phyloP scores from a whole-genome alignment of 2,797 vertebrate genomes.

The Ctenosaura bakeri region DNA sequence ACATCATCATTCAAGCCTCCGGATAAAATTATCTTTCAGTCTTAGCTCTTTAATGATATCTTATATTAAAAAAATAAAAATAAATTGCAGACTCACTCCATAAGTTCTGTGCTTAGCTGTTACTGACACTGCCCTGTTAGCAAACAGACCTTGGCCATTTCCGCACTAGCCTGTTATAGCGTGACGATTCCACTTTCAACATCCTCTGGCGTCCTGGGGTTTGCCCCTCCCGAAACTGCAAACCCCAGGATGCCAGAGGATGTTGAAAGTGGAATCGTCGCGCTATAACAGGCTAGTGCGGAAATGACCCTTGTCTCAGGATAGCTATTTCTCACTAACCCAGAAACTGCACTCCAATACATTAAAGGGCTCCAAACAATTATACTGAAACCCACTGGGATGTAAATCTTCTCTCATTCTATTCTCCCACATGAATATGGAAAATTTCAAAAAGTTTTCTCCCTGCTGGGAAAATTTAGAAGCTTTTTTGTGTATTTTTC shows the following conservation, averaged over 20 bases:
- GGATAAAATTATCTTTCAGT: neutral
- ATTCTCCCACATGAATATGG: too few relatives aligned
- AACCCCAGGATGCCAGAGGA: too few relatives aligned
- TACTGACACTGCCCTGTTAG: neutral
- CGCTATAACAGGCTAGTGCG: too few relatives aligned
- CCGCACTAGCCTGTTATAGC: too few relatives aligned
- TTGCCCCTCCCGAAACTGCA: too few relatives aligned
- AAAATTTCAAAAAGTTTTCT: too few relatives aligned
- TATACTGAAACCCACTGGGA: neutral
- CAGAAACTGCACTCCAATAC: neutral
- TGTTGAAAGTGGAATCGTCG: too few relatives aligned
- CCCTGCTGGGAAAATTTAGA: too few relatives aligned
- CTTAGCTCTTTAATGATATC: slow-evolving; percentile 17
- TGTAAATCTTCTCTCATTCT: too few relatives aligned
- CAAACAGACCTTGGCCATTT: slow-evolving; percentile 1
- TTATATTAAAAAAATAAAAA: neutral
- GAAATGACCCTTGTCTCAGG: slow-evolving; percentile 33
- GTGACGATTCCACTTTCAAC: too few relatives aligned
- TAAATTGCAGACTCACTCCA: neutral
- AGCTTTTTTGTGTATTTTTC: too few relatives aligned
- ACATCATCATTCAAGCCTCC: neutral
- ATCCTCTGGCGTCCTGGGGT: too few relatives aligned
- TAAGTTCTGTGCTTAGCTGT: neutral
- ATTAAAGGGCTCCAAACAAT: slow-evolving; percentile 31
- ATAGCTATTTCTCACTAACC: neutral